These are phyloP conservation scores for Holocentrus rufus DNA, from an alignment of 2,797 vertebrate genomes.

Conservation along the genomic window DNA sequence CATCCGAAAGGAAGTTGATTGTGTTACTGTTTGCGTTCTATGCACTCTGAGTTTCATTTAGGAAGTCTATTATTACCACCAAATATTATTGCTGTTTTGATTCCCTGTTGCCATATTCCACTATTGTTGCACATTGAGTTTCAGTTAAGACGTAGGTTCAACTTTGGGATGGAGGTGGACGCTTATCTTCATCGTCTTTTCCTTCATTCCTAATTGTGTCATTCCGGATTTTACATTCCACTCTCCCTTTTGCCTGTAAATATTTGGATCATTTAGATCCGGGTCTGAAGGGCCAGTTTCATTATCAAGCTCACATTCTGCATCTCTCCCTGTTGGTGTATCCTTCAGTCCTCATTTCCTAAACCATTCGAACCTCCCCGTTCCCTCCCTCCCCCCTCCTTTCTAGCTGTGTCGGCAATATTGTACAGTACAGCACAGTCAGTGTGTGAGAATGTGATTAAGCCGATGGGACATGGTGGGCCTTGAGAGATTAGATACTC, in stretches of 20 bases:
- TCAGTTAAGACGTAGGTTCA: constrained; percentile 34
- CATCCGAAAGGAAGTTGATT: constrained; percentile 75
- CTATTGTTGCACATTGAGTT: constrained; percentile 53
- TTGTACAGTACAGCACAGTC: constrained; percentile 56
- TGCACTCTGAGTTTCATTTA: constrained; percentile 85
- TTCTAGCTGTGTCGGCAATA: constrained; percentile 54
- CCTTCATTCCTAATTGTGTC: constrained; percentile 32
- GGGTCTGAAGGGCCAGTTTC: constrained; percentile 11
- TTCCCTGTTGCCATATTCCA: constrained; percentile 45
- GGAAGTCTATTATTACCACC: constrained; percentile 63
- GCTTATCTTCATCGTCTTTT: constrained; percentile 17
- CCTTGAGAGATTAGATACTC: constrained; percentile 28
- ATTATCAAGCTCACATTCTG: constrained; percentile 3
- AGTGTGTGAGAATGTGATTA: constrained; percentile 23
- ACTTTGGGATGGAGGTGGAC: constrained; percentile 24
- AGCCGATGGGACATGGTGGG: background rate
- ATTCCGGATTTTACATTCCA: constrained; percentile 64
- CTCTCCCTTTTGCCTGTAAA: constrained; percentile 60
- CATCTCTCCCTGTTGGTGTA: background rate
- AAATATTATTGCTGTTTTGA: constrained; percentile 60
- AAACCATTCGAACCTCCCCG: constrained; percentile 3
- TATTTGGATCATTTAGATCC: constrained; percentile 53
- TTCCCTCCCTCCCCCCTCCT: background rate
- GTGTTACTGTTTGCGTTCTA: constrained; percentile 89
- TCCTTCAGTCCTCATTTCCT: background rate